Conservation (phyloP, 2,888 invertebrate genomes). For the Gymnoscelis rufifasciata region DNA sequence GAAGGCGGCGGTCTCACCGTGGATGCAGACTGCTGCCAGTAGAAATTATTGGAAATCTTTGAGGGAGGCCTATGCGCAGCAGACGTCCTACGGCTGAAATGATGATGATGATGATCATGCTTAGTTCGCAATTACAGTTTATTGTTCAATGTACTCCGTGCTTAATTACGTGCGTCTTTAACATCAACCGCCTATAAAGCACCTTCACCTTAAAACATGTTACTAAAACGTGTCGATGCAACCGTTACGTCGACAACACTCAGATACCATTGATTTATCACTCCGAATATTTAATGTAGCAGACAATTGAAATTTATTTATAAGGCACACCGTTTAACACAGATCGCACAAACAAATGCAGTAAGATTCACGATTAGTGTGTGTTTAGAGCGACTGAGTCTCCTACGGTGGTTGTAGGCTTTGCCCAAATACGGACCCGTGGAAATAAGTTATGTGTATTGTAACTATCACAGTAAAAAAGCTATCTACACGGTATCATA, state of each 20-base stretch:
- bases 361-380: slow-evolving; percentile 64
- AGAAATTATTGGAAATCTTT: no score
- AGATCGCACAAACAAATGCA: slow-evolving; percentile 63
- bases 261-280: slow-evolving; percentile 74
- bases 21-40: no score
- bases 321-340: slow-evolving; percentile 62
- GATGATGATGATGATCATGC: no score
- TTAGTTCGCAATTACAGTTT: no score
- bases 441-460: no score
- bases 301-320: slow-evolving; percentile 76
- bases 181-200: background rate
- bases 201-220: slow-evolving; percentile 55
- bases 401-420: slow-evolving; percentile 46
- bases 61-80: no score
- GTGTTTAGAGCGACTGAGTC: slow-evolving; percentile 52
- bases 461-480: no score
- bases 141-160: no score
- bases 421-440: no score
- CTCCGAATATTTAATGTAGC: slow-evolving; percentile 71
- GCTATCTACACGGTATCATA: no score
- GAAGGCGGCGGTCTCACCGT: no score
- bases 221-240: slow-evolving; percentile 58
- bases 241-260: slow-evolving; percentile 53
- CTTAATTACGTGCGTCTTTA: background rate
- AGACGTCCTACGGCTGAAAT: no score